Evolutionary conservation across 2,797 vertebrate species (phyloP).

Genomic region (Phrynocephalus vlangalii): DNA sequence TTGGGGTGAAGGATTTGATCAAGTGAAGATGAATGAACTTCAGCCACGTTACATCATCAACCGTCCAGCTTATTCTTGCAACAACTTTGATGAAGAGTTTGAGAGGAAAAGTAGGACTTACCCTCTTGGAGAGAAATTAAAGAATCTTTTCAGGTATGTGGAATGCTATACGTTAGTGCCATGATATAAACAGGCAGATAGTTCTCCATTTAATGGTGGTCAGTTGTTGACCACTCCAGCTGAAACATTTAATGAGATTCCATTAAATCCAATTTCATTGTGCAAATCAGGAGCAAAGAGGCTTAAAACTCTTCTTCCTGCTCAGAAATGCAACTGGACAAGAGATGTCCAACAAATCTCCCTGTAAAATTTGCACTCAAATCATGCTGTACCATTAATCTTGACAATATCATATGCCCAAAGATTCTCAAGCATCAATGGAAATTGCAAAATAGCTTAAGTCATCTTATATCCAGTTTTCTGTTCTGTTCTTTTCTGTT

Average conservation of each 20-base stretch:
- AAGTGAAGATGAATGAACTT: conserved; percentile 79
- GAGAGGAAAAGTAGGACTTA: conserved; percentile 89
- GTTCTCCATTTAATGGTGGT: not conserved
- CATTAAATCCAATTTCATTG: not conserved
- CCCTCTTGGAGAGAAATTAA: conserved; percentile 85
- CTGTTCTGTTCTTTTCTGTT: not conserved
- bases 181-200: not conserved
- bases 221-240: not conserved
- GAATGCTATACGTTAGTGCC: not conserved
- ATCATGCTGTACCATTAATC: not conserved
- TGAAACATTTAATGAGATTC: not conserved
- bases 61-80: conserved; percentile 83
- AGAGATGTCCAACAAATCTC: not conserved
- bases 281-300: conserved; percentile 4
- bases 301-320: not conserved
- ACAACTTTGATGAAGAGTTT: conserved; percentile 89
- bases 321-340: not conserved
- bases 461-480: not conserved
- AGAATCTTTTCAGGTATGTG: conserved; percentile 87
- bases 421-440: not conserved
- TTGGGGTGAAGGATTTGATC: conserved; percentile 47
- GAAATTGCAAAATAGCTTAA: not conserved
- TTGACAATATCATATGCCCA: accelerated
- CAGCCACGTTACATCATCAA: conserved; percentile 86
- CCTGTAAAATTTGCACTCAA: not conserved